Base-by-base conservation (phyloP, 2,113 vertebrate species). In the Eleginops maclovinus region DNA sequence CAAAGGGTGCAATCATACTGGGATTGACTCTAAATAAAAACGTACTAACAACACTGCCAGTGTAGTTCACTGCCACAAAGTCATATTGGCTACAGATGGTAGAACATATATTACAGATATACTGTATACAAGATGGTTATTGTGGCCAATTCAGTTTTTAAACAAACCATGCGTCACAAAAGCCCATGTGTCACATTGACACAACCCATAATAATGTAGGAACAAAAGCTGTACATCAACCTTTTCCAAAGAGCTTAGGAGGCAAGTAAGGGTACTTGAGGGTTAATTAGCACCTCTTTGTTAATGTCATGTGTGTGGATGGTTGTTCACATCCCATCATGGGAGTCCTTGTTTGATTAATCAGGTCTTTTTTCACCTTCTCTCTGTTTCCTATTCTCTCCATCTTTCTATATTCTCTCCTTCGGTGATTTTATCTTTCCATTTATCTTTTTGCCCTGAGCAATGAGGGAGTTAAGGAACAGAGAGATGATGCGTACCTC, bases 401-500 rank as follows among this genome's bases (percentile, higher is more conserved):
- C 14, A 2, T 51, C 31, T 21, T 31, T 49, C 17, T 28, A 4
- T 62, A 59, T 41, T 64, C 26, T 19, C 12, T 62, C 50, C 50
- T 16, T 22, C 70, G 61, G 31, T 43, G 41, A 67, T 46, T 69
- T 14, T 55, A 56, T 81, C 64, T 63, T 17, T 47, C 14, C 40
- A 62, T 36, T 41, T 11, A 31, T 76, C 60, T 43, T 3, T 81
- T 80, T 24, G 47, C 54, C 66, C 72, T 24, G 47, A 75, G 85
- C 46, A 22, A 59, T 77, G 61, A 85, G 68, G 24, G 49, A 69
- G 54, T 72, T 60, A 9, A 47, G 69, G 69, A 82, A 65, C 56
- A 47, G 46, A 1, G n/a, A 43, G 17, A 71, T 2, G 21, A 81
- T 76, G 72, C 44, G 41, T 77, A 86, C 74, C 76, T 86, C 86